Base-by-base conservation (phyloP, 2,888 invertebrate species). In the Eupithecia exiguata region DNA sequence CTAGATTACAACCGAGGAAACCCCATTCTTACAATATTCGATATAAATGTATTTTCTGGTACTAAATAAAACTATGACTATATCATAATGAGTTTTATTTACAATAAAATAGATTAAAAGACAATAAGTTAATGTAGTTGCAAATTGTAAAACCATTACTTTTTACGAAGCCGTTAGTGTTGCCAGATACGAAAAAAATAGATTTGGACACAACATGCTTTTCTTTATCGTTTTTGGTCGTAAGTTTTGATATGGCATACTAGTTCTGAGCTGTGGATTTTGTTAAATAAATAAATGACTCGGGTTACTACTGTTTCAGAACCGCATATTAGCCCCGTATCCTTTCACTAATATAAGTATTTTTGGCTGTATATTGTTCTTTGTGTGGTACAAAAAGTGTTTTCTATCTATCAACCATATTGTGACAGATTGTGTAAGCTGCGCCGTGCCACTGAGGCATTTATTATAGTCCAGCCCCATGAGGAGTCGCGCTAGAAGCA, bases 401-500 rank as follows among this genome's bases (percentile, higher is more conserved):
- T n/a, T n/a, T n/a, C n/a, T n/a, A n/a, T n/a, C n/a, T n/a, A n/a
- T n/a, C n/a, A n/a, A n/a, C n/a, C n/a, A n/a, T n/a, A n/a, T n/a
- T n/a, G n/a, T n/a, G n/a, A n/a, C n/a, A n/a, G n/a, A n/a, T n/a
- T n/a, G n/a, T n/a, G n/a, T n/a, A n/a, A n/a, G n/a, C n/a, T n/a
- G n/a, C n/a, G n/a, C n/a, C n/a, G n/a, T n/a, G n/a, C n/a, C n/a
- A n/a, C n/a, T n/a, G n/a, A n/a, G n/a, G n/a, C n/a, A n/a, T n/a
- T n/a, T n/a, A n/a, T n/a, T n/a, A n/a, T n/a, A n/a, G n/a, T n/a
- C n/a, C n/a, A n/a, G 95, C 69, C 98, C 94, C 89, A 98, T 95
- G 35, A 98, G 91, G 25, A 98, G 91, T 79, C 98, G 97, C 18
- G 97, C 96, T 53, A 98, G 93, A 89, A 97, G 96, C 78, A 96